Evolutionary conservation across 2,888 invertebrate species (phyloP), one percentile per base, ranked within the genome.

Genomic region (Eumerus sabulonum): DNA sequence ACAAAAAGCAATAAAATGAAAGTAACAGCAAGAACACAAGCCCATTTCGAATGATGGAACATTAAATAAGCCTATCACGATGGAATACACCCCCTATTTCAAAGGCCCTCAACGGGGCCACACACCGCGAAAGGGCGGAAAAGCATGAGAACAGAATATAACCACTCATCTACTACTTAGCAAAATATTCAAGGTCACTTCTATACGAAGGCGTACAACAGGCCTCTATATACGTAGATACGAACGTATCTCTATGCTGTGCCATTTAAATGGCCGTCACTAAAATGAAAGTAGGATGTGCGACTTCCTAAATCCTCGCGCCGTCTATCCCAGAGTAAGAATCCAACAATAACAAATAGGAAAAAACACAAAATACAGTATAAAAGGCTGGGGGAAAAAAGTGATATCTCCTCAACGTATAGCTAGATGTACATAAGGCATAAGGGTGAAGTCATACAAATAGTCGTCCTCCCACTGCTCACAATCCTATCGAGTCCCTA

Each of bases 131-230:
- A 63, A 44, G 51, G 56, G 48, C 53, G 3, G 7, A 35, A 47
- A 5, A 50, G 47, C 11, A 57, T 47, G 19, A 13, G 44, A 54
- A 42, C 1, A 45, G 27, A 45, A 59, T 47, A 66, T 35, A 54
- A 47, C 38, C 51, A 51, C 51, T 59, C 16, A 13, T n/a, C 11
- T 54, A 35, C 27, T 27, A 48, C 47, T 40, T 56, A 17, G 57
- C 14, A 56, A 59, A 59, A 59, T 40, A 27, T 76, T 70, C 76
- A 76, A 76, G 76, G 76, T 76, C 70, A 70, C 47, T 59, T 63
- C 47, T 64, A 51, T 18, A 19, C 45, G 68, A 68, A 62, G 35
- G 54, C 47, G 47, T 17, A 17, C 18, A 27, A 48, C 42, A 50
- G 45, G 47, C 45, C 63, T 51, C 48, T 50, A 18, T 12, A 40